Evolutionary conservation across 2,888 invertebrate species (phyloP).

Genomic region (Chloromyia formosa): DNA sequence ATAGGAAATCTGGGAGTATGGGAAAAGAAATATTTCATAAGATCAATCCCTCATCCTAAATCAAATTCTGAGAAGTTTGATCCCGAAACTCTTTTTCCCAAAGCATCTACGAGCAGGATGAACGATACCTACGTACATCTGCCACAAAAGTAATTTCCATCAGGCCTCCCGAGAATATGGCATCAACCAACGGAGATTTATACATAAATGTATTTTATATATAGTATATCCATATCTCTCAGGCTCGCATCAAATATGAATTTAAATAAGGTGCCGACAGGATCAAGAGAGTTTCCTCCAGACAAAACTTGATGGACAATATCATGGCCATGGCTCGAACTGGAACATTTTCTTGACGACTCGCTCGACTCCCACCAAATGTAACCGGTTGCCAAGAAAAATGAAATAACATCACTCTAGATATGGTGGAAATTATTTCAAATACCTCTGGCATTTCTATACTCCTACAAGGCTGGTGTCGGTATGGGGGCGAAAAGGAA

Average conservation of each 20-base stretch:
- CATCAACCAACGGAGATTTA: too few relatives aligned
- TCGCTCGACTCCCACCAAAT: not conserved
- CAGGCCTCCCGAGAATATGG: too few relatives aligned
- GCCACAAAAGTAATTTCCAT: too few relatives aligned
- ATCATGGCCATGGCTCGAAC: not conserved
- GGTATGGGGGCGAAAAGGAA: not conserved
- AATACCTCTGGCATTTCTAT: not conserved
- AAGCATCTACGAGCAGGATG: too few relatives aligned
- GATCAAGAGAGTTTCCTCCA: not conserved
- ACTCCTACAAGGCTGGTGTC: too few relatives aligned
- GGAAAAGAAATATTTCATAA: too few relatives aligned
- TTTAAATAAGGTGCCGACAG: slow-evolving; percentile 10
- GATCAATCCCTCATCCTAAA: too few relatives aligned
- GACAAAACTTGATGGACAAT: slow-evolving; percentile 6
- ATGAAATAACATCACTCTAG: slow-evolving; percentile 9
- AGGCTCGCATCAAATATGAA: not conserved
- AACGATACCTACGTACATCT: too few relatives aligned
- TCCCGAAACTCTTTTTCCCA: too few relatives aligned
- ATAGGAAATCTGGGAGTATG: too few relatives aligned
- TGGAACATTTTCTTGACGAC: not conserved
- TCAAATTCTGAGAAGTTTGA: too few relatives aligned
- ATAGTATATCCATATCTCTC: not conserved
- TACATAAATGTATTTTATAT: too few relatives aligned
- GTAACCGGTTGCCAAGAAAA: not conserved
- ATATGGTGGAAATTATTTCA: slow-evolving; percentile 4